phyloP scores from a whole-genome alignment of 2,113 vertebrate species.

The Plotosus lineatus region DNA sequence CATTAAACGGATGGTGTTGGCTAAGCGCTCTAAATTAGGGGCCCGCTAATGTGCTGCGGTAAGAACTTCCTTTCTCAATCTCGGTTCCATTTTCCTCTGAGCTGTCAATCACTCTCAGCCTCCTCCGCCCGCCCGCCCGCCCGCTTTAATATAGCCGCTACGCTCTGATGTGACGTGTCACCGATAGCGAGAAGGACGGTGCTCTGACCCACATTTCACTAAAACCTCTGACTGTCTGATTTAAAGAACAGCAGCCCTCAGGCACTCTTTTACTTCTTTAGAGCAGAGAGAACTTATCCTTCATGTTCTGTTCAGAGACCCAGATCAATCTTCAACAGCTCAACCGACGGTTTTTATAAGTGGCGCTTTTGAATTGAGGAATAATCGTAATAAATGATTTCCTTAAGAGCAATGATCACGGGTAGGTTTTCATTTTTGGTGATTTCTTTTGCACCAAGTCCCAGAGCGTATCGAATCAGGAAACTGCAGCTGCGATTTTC shows the following conservation, averaged over 20 bases:
- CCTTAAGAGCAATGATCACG: neutral
- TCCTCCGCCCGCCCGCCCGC: slow-evolving; percentile 33
- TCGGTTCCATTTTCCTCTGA: slow-evolving; percentile 39
- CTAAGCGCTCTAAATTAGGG: slow-evolving; percentile 48
- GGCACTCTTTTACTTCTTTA: slow-evolving; percentile 9
- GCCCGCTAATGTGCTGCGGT: neutral
- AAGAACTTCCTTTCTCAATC: slow-evolving; percentile 38
- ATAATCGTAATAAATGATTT: neutral
- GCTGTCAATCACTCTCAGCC: slow-evolving; percentile 48
- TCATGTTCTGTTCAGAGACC: neutral
- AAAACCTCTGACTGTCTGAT: slow-evolving; percentile 37
- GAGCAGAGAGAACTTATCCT: neutral
- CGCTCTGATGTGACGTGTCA: slow-evolving; percentile 55
- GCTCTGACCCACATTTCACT: slow-evolving; percentile 53
- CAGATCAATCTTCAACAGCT: neutral
- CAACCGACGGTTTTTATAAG: neutral
- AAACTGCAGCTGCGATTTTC: neutral
- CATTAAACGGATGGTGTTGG: slow-evolving; percentile 48
- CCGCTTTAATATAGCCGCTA: slow-evolving; percentile 49
- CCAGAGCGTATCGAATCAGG: neutral
- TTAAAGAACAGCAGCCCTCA: slow-evolving; percentile 36
- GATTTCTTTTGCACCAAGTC: neutral
- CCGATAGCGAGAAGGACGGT: slow-evolving; percentile 42
- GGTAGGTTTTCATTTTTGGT: neutral
- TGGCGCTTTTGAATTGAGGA: neutral